Evolutionary conservation across 2,113 vertebrate genomes (phyloP).

Genomic region (Cyrtonyx montezumae): DNA sequence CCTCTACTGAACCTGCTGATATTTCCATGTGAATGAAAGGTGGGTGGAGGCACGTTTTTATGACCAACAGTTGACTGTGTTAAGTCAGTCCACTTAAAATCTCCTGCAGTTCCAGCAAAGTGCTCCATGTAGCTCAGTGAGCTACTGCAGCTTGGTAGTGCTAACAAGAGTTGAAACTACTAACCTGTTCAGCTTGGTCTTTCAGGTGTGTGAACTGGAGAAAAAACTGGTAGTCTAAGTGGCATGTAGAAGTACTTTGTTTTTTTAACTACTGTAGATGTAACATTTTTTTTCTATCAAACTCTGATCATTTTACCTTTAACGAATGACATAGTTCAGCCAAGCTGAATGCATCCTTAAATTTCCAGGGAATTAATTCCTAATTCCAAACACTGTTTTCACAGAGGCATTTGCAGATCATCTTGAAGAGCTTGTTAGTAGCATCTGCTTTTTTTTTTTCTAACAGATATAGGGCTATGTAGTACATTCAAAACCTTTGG

Average conservation of each 20-base stretch:
- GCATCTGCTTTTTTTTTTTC: not conserved
- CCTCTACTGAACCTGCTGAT: not conserved
- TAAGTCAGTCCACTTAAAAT: not conserved
- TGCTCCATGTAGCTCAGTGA: not conserved
- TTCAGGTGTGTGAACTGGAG: not conserved
- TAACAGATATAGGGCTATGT: accelerated
- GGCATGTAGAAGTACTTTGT: not conserved
- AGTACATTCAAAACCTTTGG: not conserved
- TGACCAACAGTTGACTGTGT: not conserved
- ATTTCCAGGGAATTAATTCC: not conserved
- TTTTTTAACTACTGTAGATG: not conserved
- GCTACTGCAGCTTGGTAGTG: not conserved
- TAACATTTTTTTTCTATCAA: not conserved
- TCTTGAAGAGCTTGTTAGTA: not conserved
- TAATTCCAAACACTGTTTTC: not conserved
- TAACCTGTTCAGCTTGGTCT: not conserved
- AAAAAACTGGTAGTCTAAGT: not conserved
- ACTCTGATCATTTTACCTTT: not conserved
- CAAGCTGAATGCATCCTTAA: not conserved
- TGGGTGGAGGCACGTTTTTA: not conserved
- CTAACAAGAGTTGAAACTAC: not conserved
- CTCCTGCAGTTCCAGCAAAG: not conserved
- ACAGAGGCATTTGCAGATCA: not conserved
- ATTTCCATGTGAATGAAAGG: not conserved
- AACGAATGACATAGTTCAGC: not conserved